These are phyloP conservation scores for Polydrusus cervinus DNA, from an alignment of 2,888 invertebrate species.

Conservation along the genomic window DNA sequence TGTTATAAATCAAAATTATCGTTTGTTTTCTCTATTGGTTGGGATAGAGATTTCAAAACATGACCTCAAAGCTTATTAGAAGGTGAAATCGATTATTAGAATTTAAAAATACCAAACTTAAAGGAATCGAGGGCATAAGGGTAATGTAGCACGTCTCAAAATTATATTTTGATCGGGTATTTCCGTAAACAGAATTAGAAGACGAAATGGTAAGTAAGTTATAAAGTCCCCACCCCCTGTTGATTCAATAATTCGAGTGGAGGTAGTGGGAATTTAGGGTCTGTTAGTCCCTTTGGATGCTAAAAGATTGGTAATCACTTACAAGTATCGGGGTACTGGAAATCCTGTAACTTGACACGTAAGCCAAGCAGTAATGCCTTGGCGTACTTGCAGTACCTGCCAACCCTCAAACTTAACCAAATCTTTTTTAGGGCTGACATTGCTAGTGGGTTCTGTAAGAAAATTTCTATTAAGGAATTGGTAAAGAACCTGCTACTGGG, in stretches of 20 bases:
- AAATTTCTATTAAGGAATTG: background rate
- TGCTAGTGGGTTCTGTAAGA: conserved; percentile 75
- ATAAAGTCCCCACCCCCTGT: too few species aligned
- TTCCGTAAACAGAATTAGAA: too few species aligned
- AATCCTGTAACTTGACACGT: conserved; percentile 76
- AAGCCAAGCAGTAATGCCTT: conserved; percentile 75
- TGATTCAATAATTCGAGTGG: too few species aligned
- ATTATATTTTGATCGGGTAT: too few species aligned
- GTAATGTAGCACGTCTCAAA: background rate
- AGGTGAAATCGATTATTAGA: background rate
- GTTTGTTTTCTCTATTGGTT: background rate
- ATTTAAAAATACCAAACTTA: background rate
- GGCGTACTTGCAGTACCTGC: conserved; percentile 75
- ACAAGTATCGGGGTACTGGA: conserved; percentile 74
- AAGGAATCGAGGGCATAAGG: background rate
- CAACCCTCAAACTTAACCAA: conserved; percentile 75
- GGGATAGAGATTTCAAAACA: conserved; percentile 20
- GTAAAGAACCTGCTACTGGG: background rate
- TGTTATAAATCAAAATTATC: conserved; percentile 48
- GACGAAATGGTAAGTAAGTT: too few species aligned
- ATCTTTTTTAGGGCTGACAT: conserved; percentile 77
- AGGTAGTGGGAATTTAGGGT: too few species aligned
- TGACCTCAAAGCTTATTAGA: too few species aligned
- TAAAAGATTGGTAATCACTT: conserved; percentile 57
- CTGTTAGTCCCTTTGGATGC: too few species aligned